Conservation (phyloP, 2,888 invertebrate species). For the Cartodere bifasciata region DNA sequence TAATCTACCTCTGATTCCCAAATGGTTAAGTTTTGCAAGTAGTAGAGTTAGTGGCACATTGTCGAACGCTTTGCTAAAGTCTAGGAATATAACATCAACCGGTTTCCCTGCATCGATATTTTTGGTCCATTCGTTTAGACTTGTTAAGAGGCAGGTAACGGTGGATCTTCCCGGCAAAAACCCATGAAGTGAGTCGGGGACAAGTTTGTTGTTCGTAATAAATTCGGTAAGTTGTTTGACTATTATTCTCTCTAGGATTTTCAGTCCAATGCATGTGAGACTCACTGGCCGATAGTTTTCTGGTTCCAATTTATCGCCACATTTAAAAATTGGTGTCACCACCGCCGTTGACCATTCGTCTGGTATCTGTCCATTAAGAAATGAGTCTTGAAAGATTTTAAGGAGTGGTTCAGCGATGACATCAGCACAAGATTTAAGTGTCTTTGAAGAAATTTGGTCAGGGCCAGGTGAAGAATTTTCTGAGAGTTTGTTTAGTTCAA, state of each 20-base stretch:
- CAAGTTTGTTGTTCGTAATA: conserved; percentile 1
- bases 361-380: conserved; percentile 3
- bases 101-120: conserved; percentile 1
- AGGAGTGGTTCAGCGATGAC: conserved; percentile 3
- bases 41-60: conserved; percentile 2
- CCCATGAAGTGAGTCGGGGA: conserved; percentile 3
- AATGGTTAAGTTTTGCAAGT: no score
- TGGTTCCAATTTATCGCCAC: conserved; percentile 3
- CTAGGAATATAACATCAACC: conserved; percentile 3
- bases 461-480: no score
- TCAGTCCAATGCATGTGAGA: conserved; percentile 2
- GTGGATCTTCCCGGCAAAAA: conserved; percentile 1
- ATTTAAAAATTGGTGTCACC: conserved; percentile 3
- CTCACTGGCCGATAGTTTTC: conserved; percentile 4
- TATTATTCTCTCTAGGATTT: conserved; percentile 3
- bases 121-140: conserved; percentile 1
- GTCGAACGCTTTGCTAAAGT: conserved; percentile 1
- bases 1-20: no score
- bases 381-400: conserved; percentile 1
- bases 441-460: conserved; percentile 4
- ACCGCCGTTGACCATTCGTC: conserved; percentile 2
- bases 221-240: conserved; percentile 2
- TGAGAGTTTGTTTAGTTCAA: no score
- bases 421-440: conserved; percentile 2
- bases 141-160: conserved; percentile 1